These are phyloP conservation scores for Eupithecia tripunctaria DNA, from an alignment of 2,888 invertebrate species.

Conservation along the genomic window DNA sequence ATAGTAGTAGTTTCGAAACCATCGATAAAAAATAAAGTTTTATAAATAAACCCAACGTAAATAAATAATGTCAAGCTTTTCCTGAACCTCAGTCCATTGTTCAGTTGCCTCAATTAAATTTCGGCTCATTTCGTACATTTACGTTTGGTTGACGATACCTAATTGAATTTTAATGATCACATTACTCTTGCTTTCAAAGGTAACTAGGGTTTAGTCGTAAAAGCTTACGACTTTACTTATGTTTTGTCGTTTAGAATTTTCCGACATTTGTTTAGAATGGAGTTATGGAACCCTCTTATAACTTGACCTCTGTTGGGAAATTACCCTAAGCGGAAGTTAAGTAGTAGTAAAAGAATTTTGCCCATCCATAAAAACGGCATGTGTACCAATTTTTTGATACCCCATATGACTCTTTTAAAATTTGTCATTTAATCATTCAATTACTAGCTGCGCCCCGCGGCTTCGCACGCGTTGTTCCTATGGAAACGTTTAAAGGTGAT, in stretches of 20 bases:
- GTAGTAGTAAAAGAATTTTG: not conserved
- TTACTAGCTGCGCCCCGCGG: no score
- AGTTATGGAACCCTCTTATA: not conserved
- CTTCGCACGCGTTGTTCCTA: no score
- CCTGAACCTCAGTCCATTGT: constrained; percentile 10
- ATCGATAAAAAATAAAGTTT: not conserved
- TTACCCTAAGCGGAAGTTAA: not conserved
- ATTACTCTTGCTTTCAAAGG: constrained; percentile 13
- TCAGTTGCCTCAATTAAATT: constrained; percentile 6
- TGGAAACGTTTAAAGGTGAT: no score
- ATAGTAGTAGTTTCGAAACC: no score
- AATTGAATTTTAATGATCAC: constrained; percentile 18
- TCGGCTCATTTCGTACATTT: constrained; percentile 17
- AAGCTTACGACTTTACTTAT: constrained; percentile 9
- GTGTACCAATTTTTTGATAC: no score
- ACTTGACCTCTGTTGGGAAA: not conserved
- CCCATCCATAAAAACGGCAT: no score
- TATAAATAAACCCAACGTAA: not conserved
- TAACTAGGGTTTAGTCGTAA: constrained; percentile 16
- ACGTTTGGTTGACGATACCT: constrained; percentile 17
- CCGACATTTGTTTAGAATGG: constrained; percentile 1
- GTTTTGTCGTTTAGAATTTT: constrained; percentile 8
- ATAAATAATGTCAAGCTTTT: constrained; percentile 5
- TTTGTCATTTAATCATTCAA: no score
- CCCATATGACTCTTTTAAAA: no score